Evolutionary conservation across 2,113 vertebrate species (phyloP), one percentile per base, ranked within the genome.

Genomic region (Pycnonotus jocosus): DNA sequence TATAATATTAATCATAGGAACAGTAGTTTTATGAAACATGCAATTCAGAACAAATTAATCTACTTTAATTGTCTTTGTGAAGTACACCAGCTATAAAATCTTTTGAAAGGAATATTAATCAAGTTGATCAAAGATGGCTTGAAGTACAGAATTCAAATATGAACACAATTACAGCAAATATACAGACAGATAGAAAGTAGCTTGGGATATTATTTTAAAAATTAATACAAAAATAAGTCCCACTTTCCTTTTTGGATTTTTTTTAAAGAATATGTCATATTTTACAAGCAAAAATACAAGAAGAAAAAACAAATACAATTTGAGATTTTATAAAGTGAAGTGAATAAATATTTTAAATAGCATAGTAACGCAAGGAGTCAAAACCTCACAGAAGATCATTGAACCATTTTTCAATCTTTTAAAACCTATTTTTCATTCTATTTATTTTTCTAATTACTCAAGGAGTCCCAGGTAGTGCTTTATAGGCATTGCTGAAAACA

Each of bases 101-200:
- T 78, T 89, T 53, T 88, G 92, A 90, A 94, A 92, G 54, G 73
- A 90, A 42, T 92, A 61, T 92, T 92, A 94, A 84, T 96, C 84
- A 94, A 80, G 82, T 91, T 97, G 68, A 93, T 97, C 91, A 95
- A 91, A 92, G 81, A 74, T 96, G 61, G 38, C 73, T 92, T 96
- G 84, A 95, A 95, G 80, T 86, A 44, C 51, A 62, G 73, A 92
- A 93, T 91, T 88, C 65, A 78, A 80, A 81, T 91, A 78, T 1
- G 14, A 92, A 74, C 57, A 45, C 20, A 89, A 4, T 81, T 79
- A n/a, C 23, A 53, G 28, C 64, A 69, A 69, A 69, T 45, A 78
- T 12, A 51, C 9, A 53, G 22, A 51, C 9, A 60, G 40, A 72
- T 16, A 84, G 27, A 69, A 60, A 45, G 23, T 66, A 68, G 51